Evolutionary conservation across 2,797 vertebrate genomes (phyloP).

Genomic region (Myotis daubentonii): DNA sequence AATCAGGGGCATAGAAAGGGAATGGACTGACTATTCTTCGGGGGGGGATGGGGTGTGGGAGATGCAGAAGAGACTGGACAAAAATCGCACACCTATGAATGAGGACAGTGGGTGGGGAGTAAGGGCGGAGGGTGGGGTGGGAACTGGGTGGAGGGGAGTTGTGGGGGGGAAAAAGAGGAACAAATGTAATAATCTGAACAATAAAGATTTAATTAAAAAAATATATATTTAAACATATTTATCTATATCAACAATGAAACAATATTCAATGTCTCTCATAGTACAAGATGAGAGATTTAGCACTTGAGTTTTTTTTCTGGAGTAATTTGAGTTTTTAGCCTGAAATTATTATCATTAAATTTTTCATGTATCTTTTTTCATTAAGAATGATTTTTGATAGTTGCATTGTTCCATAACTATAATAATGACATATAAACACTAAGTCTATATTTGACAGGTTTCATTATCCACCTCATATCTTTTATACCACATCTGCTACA

Average conservation of each 20-base stretch:
- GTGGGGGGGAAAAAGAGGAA: too few species aligned
- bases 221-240: not conserved
- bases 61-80: too few species aligned
- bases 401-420: not conserved
- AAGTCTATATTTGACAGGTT: not conserved
- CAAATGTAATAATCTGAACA: too few species aligned
- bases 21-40: too few species aligned
- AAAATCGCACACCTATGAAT: too few species aligned
- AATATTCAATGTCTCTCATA: not conserved
- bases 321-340: conserved; percentile 39
- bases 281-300: conserved; percentile 17
- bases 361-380: not conserved
- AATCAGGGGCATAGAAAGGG: too few species aligned
- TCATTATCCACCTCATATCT: not conserved
- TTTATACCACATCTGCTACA: not conserved
- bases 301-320: not conserved
- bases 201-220: too few species aligned
- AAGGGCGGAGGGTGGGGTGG: too few species aligned
- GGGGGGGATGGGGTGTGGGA: too few species aligned
- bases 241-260: conserved; percentile 19
- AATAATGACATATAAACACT: not conserved
- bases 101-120: too few species aligned
- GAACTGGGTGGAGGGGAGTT: too few species aligned
- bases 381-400: not conserved
- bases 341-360: not conserved